A percentile compares a stretch with the other conserved stretches of the same genome.
phyloP scores from a whole-genome alignment of 2,113 vertebrate species.

The Neolamprologus longior region DNA sequence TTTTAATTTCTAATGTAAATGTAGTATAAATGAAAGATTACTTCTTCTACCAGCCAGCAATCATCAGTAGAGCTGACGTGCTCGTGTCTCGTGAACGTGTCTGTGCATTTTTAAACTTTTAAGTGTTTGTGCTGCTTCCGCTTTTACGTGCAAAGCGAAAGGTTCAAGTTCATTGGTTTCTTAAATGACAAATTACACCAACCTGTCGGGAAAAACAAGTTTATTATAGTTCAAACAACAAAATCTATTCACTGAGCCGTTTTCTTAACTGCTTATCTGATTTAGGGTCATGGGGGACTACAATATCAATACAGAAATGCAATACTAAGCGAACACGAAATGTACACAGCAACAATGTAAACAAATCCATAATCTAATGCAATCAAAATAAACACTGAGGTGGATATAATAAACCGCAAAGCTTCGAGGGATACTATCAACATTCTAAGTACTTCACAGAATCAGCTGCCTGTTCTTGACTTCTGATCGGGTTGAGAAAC shows the following conservation, averaged over 20 bases:
- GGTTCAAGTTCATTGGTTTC: neutral
- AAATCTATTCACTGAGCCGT: neutral
- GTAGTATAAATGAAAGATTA: constrained; percentile 2
- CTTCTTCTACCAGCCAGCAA: neutral
- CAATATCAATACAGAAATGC: neutral
- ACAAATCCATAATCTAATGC: neutral
- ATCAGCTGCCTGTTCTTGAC: neutral
- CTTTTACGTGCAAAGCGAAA: neutral
- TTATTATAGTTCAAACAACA: neutral
- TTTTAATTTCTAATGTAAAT: constrained; percentile 12
- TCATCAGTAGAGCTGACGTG: neutral
- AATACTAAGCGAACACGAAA: neutral
- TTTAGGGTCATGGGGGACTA: neutral
- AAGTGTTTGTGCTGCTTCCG: neutral
- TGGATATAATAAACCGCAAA: neutral
- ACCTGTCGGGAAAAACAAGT: neutral
- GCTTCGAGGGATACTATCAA: neutral
- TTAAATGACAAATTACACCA: neutral
- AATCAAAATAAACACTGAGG: neutral
- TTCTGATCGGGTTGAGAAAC: neutral
- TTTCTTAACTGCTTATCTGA: neutral
- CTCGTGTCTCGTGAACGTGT: neutral
- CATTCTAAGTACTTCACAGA: neutral
- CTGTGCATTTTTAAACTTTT: neutral
- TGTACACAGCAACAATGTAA: neutral